Percentiles rank a stretch among this genome's conserved stretches.
These are phyloP conservation scores for Cephus sareptanus DNA, from an alignment of 2,888 invertebrate species.

Conservation along the genomic window DNA sequence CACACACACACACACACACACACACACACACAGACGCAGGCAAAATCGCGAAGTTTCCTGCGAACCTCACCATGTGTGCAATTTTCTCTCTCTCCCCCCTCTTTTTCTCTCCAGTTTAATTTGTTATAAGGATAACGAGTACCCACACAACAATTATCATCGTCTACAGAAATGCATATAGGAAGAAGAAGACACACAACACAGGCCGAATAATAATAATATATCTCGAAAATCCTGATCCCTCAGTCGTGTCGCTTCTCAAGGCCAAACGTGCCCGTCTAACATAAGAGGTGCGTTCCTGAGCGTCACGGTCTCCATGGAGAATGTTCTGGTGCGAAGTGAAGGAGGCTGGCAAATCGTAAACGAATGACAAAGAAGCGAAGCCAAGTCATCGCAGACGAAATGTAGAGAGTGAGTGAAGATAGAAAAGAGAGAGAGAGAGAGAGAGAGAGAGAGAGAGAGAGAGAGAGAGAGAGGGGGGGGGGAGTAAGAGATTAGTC, in stretches of 20 bases:
- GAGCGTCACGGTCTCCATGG: neutral
- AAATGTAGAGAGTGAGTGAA: neutral
- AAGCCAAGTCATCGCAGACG: neutral
- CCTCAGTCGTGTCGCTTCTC: neutral
- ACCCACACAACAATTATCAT: constrained; percentile 8
- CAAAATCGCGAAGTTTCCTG: neutral
- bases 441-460: no score
- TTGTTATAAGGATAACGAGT: constrained; percentile 2
- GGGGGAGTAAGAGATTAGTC: neutral
- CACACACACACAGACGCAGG: neutral
- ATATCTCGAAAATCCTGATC: neutral
- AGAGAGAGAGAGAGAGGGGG: no score
- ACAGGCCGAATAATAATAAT: constrained; percentile 19
- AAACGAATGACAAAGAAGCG: neutral
- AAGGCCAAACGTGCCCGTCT: neutral
- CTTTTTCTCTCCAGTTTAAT: neutral
- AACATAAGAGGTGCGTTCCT: neutral
- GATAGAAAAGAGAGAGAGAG: neutral
- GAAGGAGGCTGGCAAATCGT: neutral
- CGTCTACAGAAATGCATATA: constrained; percentile 9
- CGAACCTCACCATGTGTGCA: no score
- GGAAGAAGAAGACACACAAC: constrained; percentile 11
- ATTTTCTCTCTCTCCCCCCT: neutral
- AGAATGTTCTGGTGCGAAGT: neutral
- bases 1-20: no score